These are phyloP conservation scores for Micropoecilia bifurca DNA, from an alignment of 2,797 vertebrate genomes.

Conservation along the genomic window DNA sequence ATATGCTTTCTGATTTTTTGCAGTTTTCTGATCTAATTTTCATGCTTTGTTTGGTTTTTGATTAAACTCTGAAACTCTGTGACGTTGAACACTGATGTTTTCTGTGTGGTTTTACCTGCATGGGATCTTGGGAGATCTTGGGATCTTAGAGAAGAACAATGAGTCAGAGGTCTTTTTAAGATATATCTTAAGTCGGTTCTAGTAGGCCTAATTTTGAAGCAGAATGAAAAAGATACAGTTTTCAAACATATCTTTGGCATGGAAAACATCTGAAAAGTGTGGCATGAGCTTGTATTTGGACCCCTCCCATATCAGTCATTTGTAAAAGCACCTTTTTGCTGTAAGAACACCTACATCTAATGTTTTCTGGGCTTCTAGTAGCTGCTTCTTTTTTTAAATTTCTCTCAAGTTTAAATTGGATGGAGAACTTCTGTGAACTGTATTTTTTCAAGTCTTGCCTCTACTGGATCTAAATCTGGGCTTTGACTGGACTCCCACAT, in stretches of 20 bases:
- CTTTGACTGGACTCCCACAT: background rate
- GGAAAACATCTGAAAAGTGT: background rate
- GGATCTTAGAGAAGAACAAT: no score
- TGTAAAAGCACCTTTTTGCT: background rate
- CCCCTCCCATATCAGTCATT: background rate
- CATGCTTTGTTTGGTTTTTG: no score
- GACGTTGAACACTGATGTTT: no score
- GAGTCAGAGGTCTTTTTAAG: no score
- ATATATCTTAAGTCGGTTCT: no score
- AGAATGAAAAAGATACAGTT: background rate
- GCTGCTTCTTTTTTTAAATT: background rate
- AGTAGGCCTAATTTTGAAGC: background rate
- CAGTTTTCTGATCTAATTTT: no score
- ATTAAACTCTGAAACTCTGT: no score
- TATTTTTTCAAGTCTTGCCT: background rate
- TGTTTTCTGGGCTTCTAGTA: background rate
- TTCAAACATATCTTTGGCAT: background rate
- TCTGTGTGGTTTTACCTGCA: no score
- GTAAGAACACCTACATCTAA: background rate
- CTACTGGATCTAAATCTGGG: background rate
- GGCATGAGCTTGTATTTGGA: background rate
- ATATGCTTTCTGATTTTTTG: no score
- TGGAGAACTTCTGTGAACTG: background rate
- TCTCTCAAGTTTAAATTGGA: background rate
- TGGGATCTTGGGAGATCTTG: no score